A percentile compares a stretch with the other conserved stretches of the same genome.
phyloP scores from a whole-genome alignment of 2,888 invertebrate species.

The Tetheella fluctuosa region DNA sequence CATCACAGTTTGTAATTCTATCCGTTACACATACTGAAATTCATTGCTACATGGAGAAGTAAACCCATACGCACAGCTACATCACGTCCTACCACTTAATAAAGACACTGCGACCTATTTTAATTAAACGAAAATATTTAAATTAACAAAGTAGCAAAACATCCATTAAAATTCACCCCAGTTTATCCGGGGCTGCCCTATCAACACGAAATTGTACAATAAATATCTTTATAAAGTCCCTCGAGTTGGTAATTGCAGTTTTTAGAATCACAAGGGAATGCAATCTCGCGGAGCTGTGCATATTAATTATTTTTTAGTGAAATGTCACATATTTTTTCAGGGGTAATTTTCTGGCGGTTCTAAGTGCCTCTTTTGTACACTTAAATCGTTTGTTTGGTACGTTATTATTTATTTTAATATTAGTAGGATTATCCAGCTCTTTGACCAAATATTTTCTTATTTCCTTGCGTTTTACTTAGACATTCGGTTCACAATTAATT shows the following conservation, averaged over 20 bases:
- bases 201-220: constrained; percentile 61
- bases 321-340: constrained; percentile 6
- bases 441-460: too few relatives aligned
- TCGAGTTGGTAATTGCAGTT: constrained; percentile 58
- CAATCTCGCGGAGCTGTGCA: constrained; percentile 56
- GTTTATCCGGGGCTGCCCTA: constrained; percentile 49
- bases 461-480: not conserved
- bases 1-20: too few relatives aligned
- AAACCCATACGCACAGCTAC: constrained; percentile 20
- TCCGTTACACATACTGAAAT: not conserved
- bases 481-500: not conserved
- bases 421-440: not conserved
- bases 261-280: constrained; percentile 60
- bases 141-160: constrained; percentile 69
- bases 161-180: constrained; percentile 56
- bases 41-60: not conserved
- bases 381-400: not conserved
- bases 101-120: constrained; percentile 55
- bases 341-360: not conserved
- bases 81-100: constrained; percentile 38
- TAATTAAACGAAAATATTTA: constrained; percentile 72
- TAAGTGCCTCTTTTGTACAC: constrained; percentile 1
- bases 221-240: constrained; percentile 65
- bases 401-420: not conserved
- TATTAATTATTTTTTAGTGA: constrained; percentile 33